Evolutionary conservation across 1,140 invertebrate genomes (phyloP), one percentile per base, ranked within the genome.

Genomic region (Stegodyphus dumicola): DNA sequence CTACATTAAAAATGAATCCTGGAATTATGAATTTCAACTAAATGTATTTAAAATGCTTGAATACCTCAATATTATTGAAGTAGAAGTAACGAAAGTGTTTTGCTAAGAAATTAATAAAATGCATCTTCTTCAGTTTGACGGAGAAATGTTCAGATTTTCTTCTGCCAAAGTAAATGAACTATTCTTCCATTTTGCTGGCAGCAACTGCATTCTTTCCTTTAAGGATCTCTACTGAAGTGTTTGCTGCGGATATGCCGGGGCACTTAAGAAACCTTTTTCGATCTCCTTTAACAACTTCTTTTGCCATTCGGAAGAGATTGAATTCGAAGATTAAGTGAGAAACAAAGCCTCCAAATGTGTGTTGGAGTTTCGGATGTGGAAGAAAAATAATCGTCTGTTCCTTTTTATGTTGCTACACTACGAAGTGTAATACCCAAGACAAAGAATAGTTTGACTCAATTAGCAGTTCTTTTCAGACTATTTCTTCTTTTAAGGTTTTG

Each of bases 271-370:
- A 78, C 64, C 49, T 69, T 69, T 67, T 69, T 69, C 11, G 10
- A 54, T 69, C 65, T 53, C n/a, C 56, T 48, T 77, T 77, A 77
- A 77, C 75, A 77, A 51, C 75, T 77, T 65, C 52, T 69, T 11
- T 3, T 17, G 33, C 49, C 51, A 53, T 48, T 78, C 48, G 17
- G 52, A 54, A 78, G 77, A 78, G 77, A 78, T 78, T 78, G 77
- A 78, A 78, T 78, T 78, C 77, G 66, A 13, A 78, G 77, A 78
- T 78, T 78, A 78, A 69, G 65, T 11, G 48, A n/a, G 66, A 17
- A 18, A 77, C 56, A 33, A 66, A 77, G 49, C 60, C 75, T 11
- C n/a, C 56, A 77, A 77, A 77, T 77, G 75, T 65, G 75, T 54
- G 53, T 51, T 7, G n/a, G 51, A 15, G 15, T 60, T 15, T 60